phyloP scores from a whole-genome alignment of 1,140 invertebrate species.

The Aphelinus certus region DNA sequence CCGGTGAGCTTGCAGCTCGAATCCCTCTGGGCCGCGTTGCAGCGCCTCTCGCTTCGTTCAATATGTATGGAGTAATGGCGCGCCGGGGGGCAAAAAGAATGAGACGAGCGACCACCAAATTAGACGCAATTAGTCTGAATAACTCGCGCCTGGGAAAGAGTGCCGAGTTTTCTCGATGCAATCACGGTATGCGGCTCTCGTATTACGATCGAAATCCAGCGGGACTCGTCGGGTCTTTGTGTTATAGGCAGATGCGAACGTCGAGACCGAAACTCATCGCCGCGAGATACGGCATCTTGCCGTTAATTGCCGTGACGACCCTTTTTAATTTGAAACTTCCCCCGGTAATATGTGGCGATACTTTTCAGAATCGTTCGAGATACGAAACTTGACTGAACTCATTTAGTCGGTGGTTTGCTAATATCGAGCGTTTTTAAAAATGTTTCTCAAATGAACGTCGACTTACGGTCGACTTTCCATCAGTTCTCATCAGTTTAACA shows the following conservation, averaged over 20 bases:
- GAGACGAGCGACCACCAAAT: neutral
- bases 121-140: conserved; percentile 7
- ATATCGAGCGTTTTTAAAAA: neutral
- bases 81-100: neutral
- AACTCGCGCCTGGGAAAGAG: no score
- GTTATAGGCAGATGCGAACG: no score
- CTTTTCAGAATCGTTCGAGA: conserved; percentile 6
- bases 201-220: neutral
- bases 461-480: no score
- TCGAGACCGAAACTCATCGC: neutral
- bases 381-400: neutral
- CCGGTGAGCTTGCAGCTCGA: neutral
- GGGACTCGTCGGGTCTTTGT: neutral
- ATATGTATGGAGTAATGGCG: no score
- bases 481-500: no score
- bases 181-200: neutral
- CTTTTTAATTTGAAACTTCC: conserved; percentile 8
- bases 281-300: neutral
- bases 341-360: neutral
- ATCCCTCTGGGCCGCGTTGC: no score
- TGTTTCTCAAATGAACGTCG: no score
- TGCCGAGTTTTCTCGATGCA: neutral
- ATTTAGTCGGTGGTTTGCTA: neutral
- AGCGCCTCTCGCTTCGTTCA: no score
- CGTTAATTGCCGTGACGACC: conserved; percentile 26